phyloP scores from a whole-genome alignment of 2,797 vertebrate species.

The Chiloscyllium punctatum region DNA sequence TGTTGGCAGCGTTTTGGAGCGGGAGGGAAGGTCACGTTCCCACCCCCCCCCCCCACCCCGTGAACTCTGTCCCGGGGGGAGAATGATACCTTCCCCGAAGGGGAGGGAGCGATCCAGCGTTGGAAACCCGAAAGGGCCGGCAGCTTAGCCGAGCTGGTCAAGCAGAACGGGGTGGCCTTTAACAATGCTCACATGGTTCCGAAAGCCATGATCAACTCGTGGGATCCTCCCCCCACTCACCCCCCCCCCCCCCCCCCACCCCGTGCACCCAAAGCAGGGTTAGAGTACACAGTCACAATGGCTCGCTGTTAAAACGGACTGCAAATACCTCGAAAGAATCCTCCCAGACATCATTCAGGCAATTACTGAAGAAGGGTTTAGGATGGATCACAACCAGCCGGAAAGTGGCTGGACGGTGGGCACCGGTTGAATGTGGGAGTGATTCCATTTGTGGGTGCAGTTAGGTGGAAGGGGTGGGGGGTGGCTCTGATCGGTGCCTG shows the following conservation, averaged over 20 bases:
- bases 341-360: background rate
- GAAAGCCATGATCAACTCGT: background rate
- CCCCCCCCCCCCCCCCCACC: background rate
- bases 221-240: too few species aligned
- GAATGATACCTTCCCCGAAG: slow-evolving; percentile 77
- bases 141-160: background rate
- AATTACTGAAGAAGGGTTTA: background rate
- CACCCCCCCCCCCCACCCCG: too few species aligned
- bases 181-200: background rate
- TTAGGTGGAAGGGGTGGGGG: slow-evolving; percentile 43
- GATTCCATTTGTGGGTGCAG: slow-evolving; percentile 37
- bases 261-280: background rate
- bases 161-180: background rate
- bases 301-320: background rate
- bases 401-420: background rate
- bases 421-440: background rate
- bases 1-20: slow-evolving; percentile 16
- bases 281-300: background rate
- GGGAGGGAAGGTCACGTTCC: slow-evolving; percentile 74
- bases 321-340: background rate
- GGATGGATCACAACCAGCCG: background rate
- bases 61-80: slow-evolving; percentile 73
- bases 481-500: slow-evolving; percentile 30
- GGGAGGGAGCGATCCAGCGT: slow-evolving; percentile 50
- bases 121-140: slow-evolving; percentile 54